Percentiles rank a stretch among this genome's conserved stretches.
Conservation (phyloP, 1,140 invertebrate species). For the Orius insidiosus region DNA sequence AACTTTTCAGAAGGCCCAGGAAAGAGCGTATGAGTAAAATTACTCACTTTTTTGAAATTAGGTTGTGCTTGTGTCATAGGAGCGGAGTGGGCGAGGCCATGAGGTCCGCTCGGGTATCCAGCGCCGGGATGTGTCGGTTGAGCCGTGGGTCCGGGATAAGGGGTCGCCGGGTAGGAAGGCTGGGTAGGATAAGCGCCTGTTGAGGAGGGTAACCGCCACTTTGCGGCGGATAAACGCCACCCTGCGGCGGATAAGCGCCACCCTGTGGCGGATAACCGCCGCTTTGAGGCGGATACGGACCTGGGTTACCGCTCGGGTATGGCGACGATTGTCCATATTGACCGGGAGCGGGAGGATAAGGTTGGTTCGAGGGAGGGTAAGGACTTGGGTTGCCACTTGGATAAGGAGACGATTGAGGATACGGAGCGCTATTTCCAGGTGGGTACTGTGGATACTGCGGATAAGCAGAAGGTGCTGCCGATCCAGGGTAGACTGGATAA, state of each 20-base stretch:
- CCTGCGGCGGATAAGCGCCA: conserved; percentile 14
- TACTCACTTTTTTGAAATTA: too few species aligned
- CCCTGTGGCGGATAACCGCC: conserved; percentile 21
- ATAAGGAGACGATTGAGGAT: conserved; percentile 18
- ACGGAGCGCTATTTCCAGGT: conserved; percentile 7
- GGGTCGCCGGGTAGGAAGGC: conserved; percentile 8
- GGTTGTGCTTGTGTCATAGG: neutral
- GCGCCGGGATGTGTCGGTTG: neutral
- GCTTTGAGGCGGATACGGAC: conserved; percentile 21
- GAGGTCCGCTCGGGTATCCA: conserved; percentile 6
- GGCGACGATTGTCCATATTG: conserved; percentile 20
- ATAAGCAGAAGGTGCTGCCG: conserved; percentile 13
- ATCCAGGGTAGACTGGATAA: conserved; percentile 17
- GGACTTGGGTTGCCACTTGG: conserved; percentile 9
- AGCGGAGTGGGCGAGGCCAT: conserved; percentile 2
- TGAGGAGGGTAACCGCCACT: neutral
- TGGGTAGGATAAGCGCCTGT: conserved; percentile 5
- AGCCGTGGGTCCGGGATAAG: conserved; percentile 13
- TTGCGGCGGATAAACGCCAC: conserved; percentile 1
- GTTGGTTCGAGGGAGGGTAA: conserved; percentile 10
- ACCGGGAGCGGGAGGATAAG: conserved; percentile 10
- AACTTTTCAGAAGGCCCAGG: too few species aligned
- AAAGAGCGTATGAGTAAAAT: too few species aligned
- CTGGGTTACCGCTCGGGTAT: conserved; percentile 15
- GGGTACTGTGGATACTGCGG: conserved; percentile 13